Evolutionary conservation across 1,140 invertebrate genomes (phyloP).

Genomic region (Trichomalopsis sarcophagae): DNA sequence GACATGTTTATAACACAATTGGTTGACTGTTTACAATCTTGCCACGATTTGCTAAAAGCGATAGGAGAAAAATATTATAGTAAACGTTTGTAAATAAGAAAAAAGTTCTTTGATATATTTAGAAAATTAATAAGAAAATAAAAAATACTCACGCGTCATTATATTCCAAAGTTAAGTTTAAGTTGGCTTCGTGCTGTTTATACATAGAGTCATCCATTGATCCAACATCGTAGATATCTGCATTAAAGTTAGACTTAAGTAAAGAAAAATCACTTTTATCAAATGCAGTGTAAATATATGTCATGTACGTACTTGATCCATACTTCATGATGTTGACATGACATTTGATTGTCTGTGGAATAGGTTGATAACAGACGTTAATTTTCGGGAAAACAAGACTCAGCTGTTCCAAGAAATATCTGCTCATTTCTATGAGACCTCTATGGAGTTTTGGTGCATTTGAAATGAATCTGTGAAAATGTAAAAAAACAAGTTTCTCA

Average conservation of each 20-base stretch:
- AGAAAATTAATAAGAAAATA: conserved; percentile 21
- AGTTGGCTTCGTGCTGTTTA: conserved; percentile 78
- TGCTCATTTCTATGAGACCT: conserved; percentile 74
- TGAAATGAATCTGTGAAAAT: conserved; percentile 74
- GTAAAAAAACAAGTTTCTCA: conserved; percentile 48
- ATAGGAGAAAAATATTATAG: not conserved
- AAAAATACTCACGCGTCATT: conserved; percentile 72
- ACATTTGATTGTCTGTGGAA: conserved; percentile 80
- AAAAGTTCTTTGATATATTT: conserved; percentile 30
- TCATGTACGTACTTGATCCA: conserved; percentile 72
- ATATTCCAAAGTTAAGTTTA: conserved; percentile 82
- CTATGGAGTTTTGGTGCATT: conserved; percentile 77
- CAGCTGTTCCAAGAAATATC: conserved; percentile 77
- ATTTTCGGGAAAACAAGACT: conserved; percentile 73
- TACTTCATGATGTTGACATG: conserved; percentile 83
- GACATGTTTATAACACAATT: conserved; percentile 74
- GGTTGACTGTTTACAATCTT: conserved; percentile 63
- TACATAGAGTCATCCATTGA: conserved; percentile 62
- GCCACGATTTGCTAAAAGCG: conserved; percentile 67
- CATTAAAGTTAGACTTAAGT: conserved; percentile 54
- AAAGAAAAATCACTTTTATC: conserved; percentile 32
- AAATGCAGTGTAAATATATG: conserved; percentile 4
- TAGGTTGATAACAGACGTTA: conserved; percentile 74
- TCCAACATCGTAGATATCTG: conserved; percentile 71
- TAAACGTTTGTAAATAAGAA: conserved; percentile 49